phyloP scores from a whole-genome alignment of 2,888 invertebrate genomes.

The Thumatha senex region DNA sequence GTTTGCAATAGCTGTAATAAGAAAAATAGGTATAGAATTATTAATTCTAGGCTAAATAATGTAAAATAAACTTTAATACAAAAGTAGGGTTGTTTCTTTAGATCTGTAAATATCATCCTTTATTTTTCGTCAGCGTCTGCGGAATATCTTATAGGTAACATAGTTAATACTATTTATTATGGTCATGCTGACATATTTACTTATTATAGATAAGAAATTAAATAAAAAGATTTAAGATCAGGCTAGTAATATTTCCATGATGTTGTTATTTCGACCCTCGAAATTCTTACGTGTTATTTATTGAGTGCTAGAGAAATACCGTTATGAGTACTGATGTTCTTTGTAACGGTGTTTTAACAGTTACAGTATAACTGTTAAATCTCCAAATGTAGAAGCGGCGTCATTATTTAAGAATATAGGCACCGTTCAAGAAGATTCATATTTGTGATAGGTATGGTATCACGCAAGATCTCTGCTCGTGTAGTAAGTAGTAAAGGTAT shows the following conservation, averaged over 20 bases:
- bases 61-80: constrained; percentile 75
- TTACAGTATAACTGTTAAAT: constrained; percentile 2
- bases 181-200: constrained; percentile 20
- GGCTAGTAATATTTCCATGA: constrained; percentile 17
- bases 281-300: neutral
- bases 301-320: neutral
- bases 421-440: constrained; percentile 1
- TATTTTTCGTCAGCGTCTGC: constrained; percentile 33
- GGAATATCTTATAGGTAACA: constrained; percentile 20
- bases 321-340: neutral
- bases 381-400: neutral
- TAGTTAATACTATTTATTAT: constrained; percentile 17
- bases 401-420: neutral
- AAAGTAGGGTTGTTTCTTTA: constrained; percentile 80
- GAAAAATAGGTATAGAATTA: constrained; percentile 64
- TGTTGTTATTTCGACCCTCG: constrained; percentile 28
- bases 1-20: constrained; percentile 74
- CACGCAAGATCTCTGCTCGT: neutral
- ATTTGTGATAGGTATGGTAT: neutral
- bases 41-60: constrained; percentile 69
- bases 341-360: constrained; percentile 1
- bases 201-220: constrained; percentile 8
- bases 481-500: constrained; percentile 7
- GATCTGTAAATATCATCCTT: constrained; percentile 73
- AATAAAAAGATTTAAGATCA: constrained; percentile 3